Conservation (phyloP, 2,113 vertebrate species). For the Paedocypris sp. region DNA sequence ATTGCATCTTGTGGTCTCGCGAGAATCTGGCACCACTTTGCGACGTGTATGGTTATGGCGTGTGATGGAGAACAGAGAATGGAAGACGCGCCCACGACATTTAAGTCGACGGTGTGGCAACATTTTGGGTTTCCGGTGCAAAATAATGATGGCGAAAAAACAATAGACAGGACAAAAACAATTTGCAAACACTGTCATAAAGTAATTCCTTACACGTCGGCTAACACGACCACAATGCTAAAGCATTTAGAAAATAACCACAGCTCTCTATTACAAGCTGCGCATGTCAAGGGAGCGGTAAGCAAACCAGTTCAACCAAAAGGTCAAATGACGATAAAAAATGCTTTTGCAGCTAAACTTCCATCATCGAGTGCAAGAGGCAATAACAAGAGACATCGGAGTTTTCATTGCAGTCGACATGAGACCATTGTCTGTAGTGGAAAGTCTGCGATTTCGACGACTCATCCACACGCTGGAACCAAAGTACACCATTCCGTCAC, state of each 20-base stretch:
- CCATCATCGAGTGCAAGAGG: background rate
- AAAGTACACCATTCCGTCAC: conserved; percentile 13
- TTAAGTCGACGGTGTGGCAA: background rate
- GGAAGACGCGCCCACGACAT: background rate
- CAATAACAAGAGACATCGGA: conserved; percentile 1
- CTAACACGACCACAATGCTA: background rate
- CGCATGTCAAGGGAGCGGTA: too few relatives aligned
- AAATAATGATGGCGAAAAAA: background rate
- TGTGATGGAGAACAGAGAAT: too few relatives aligned
- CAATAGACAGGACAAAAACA: background rate
- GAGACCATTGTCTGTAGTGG: conserved; percentile 2
- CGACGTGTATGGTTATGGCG: too few relatives aligned
- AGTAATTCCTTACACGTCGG: background rate
- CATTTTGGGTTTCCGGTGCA: conserved; percentile 1
- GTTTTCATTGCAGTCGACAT: conserved; percentile 15
- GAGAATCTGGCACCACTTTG: too few relatives aligned
- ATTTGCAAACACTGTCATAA: conserved; percentile 1
- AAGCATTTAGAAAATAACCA: background rate
- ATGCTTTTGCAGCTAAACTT: background rate
- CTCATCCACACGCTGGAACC: background rate
- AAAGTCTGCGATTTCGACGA: background rate
- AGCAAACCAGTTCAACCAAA: background rate
- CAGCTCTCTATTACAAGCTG: conserved; percentile 3
- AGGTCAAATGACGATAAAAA: background rate
- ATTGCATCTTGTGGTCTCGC: too few relatives aligned